phyloP scores from a whole-genome alignment of 2,888 invertebrate genomes.

The Amiota mariae region DNA sequence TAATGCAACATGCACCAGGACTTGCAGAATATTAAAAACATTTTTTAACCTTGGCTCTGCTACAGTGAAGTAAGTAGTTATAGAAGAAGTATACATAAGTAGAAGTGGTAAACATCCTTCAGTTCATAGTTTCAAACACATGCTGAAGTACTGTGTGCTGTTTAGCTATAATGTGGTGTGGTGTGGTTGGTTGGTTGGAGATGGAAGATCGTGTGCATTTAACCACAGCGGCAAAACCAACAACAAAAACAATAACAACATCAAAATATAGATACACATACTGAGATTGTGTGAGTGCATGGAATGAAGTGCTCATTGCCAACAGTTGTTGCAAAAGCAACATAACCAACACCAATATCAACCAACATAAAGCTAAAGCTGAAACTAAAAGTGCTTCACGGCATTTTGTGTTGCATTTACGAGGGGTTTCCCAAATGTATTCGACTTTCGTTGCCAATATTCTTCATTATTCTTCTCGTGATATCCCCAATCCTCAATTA shows the following conservation, averaged over 20 bases:
- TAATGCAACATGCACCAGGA: not conserved
- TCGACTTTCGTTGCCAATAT: too few species aligned
- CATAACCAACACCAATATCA: not conserved
- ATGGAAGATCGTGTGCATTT: not conserved
- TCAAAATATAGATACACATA: not conserved
- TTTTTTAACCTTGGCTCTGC: slow-evolving; percentile 60
- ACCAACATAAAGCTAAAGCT: too few species aligned
- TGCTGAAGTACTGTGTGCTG: not conserved
- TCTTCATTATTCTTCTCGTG: too few species aligned
- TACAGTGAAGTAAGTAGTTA: not conserved
- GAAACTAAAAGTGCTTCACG: not conserved
- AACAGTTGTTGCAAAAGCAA: slow-evolving; percentile 5
- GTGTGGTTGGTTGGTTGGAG: not conserved
- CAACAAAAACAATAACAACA: not conserved
- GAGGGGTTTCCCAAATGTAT: too few species aligned
- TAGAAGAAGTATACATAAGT: not conserved
- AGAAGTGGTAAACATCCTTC: not conserved
- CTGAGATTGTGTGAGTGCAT: not conserved
- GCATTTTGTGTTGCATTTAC: not conserved
- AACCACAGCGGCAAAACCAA: slow-evolving; percentile 18
- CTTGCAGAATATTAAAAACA: slow-evolving; percentile 54
- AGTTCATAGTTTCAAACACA: too few species aligned
- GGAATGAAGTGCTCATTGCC: slow-evolving; percentile 7
- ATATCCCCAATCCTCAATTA: too few species aligned
- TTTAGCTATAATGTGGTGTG: not conserved